Percentiles rank a stretch among this genome's conserved stretches.
Conservation (phyloP, 2,113 vertebrate species). For the Copsychus sechellarum region DNA sequence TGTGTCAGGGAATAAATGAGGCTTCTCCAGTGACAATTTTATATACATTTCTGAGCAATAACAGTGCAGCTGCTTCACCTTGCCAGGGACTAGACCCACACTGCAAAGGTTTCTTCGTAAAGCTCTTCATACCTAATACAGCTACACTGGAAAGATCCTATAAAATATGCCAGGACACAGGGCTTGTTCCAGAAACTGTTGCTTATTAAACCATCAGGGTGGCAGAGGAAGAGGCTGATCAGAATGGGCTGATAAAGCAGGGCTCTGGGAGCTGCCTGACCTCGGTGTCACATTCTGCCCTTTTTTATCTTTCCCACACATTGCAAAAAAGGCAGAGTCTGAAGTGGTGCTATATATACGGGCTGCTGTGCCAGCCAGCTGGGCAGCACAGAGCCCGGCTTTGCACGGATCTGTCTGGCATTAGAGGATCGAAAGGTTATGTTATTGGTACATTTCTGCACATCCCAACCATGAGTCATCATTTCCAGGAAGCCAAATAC, state of each 20-base stretch:
- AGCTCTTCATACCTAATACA: neutral
- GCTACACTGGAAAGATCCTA: neutral
- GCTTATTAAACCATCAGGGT: neutral
- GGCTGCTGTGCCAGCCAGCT: conserved; percentile 30
- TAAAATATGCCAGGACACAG: neutral
- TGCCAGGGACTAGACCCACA: neutral
- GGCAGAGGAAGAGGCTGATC: conserved; percentile 43
- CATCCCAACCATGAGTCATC: conserved; percentile 80
- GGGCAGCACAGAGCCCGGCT: neutral
- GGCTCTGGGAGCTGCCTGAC: conserved; percentile 82
- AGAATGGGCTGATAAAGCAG: conserved; percentile 18
- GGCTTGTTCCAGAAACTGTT: neutral
- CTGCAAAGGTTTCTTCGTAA: neutral
- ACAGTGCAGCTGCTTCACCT: neutral
- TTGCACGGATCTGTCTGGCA: conserved; percentile 57
- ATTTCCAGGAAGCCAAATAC: conserved; percentile 75
- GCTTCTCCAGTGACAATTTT: neutral
- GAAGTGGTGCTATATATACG: conserved; percentile 73
- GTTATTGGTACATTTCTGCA: conserved; percentile 76
- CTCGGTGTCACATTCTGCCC: conserved; percentile 74
- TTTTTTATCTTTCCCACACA: conserved; percentile 88
- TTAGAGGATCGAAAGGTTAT: conserved; percentile 64
- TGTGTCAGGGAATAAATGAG: neutral
- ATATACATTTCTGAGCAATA: neutral
- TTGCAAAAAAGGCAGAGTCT: conserved; percentile 68